phyloP scores from a whole-genome alignment of 2,113 vertebrate species.

The Agapornis roseicollis region DNA sequence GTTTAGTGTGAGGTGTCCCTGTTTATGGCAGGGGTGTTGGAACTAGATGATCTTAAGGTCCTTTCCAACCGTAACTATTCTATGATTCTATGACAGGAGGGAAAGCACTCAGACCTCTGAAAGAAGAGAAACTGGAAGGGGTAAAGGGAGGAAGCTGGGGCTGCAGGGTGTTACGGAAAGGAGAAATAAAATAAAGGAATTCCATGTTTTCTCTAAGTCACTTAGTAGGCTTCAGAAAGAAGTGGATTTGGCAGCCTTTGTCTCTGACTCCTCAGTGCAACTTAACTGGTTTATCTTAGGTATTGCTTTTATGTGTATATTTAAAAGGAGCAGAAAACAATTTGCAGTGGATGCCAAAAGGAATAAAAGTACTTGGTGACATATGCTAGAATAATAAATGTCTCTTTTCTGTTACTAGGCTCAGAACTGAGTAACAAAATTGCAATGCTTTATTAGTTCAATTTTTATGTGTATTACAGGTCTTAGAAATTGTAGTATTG shows the following conservation, averaged over 20 bases:
- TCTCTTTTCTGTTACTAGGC: not conserved
- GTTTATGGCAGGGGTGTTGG: too few relatives aligned
- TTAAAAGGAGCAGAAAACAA: not conserved
- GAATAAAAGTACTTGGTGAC: not conserved
- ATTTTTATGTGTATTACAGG: not conserved
- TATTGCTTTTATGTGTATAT: not conserved
- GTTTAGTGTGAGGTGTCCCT: too few relatives aligned
- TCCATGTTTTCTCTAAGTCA: not conserved
- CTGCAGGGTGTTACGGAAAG: not conserved
- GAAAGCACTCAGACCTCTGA: not conserved
- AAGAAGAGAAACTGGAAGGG: not conserved
- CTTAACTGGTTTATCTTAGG: not conserved
- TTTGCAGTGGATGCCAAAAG: not conserved
- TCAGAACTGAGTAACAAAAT: not conserved
- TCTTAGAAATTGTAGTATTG: not conserved
- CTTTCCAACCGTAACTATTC: too few relatives aligned
- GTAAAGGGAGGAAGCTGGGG: not conserved
- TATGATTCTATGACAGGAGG: too few relatives aligned
- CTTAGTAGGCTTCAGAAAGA: not conserved
- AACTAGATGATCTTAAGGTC: too few relatives aligned
- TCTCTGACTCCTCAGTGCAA: not conserved
- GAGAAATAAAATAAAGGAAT: not conserved
- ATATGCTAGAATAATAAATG: not conserved
- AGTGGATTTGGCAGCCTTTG: not conserved
- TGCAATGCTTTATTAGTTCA: not conserved